Evolutionary conservation across 2,888 invertebrate genomes (phyloP).

Genomic region (Polymixis lichenea): DNA sequence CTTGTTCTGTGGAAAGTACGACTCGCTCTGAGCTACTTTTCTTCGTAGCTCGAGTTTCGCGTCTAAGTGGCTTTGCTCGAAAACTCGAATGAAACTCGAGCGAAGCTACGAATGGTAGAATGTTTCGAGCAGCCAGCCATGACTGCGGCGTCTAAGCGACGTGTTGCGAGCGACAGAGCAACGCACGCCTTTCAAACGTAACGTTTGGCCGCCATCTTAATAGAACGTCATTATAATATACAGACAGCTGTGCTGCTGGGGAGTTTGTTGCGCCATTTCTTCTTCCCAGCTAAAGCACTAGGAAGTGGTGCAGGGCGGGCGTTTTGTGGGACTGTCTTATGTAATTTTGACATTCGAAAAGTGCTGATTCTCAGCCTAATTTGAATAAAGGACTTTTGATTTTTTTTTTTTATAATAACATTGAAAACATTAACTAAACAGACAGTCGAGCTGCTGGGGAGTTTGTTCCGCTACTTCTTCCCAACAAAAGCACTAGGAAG

Average conservation of each 20-base stretch:
- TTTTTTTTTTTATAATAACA: too few species aligned
- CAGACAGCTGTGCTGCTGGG: not conserved
- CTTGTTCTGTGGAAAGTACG: conserved; percentile 37
- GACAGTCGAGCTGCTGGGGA: not conserved
- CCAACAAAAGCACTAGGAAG: not conserved
- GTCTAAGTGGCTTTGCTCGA: conserved; percentile 28
- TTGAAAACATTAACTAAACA: too few species aligned
- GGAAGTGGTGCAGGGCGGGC: not conserved
- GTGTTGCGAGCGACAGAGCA: conserved; percentile 39
- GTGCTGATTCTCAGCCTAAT: too few species aligned
- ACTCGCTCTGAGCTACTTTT: conserved; percentile 37
- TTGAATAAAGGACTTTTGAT: too few species aligned
- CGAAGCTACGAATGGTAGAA: conserved; percentile 70
- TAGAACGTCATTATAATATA: conserved; percentile 33
- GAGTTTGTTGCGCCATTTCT: not conserved
- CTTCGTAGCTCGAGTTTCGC: conserved; percentile 34
- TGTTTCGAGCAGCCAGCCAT: conserved; percentile 81
- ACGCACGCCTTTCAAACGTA: conserved; percentile 33
- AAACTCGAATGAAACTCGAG: conserved; percentile 50
- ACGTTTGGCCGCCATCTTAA: conserved; percentile 47
- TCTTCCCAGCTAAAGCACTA: not conserved
- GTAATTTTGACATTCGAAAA: not conserved
- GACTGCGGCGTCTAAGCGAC: conserved; percentile 63
- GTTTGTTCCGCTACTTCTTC: not conserved
- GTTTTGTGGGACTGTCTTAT: not conserved